A percentile compares a stretch with the other conserved stretches of the same genome.
Evolutionary conservation across 2,113 vertebrate genomes (phyloP).

Genomic region (Semnornis frantzii): DNA sequence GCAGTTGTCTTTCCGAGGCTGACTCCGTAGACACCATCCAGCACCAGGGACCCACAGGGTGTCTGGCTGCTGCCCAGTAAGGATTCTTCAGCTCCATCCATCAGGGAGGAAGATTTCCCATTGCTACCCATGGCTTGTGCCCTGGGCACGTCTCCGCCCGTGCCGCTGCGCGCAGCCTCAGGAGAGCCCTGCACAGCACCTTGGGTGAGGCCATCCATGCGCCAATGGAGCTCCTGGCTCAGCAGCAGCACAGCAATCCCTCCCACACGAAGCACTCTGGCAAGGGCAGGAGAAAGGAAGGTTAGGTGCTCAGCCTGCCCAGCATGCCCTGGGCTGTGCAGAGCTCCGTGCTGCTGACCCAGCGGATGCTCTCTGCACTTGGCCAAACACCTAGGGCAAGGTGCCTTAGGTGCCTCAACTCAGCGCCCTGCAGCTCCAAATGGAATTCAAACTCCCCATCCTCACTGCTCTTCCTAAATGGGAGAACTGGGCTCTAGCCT

Average conservation of each 20-base stretch:
- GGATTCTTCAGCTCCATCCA: background rate
- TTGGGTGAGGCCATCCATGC: constrained; percentile 17
- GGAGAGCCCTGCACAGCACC: background rate
- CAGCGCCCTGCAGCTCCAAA: background rate
- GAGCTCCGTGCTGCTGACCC: background rate
- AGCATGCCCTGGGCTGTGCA: background rate
- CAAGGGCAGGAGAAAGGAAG: background rate
- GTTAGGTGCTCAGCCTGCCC: background rate
- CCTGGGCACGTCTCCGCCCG: background rate
- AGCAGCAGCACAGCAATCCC: constrained; percentile 85
- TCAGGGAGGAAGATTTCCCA: background rate
- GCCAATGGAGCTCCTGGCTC: constrained; percentile 78
- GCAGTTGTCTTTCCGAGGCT: constrained; percentile 88
- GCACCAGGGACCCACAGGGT: constrained; percentile 71
- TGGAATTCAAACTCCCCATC: background rate
- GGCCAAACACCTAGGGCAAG: background rate
- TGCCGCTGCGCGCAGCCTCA: background rate
- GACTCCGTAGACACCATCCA: constrained; percentile 73
- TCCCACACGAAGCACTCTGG: constrained; percentile 83
- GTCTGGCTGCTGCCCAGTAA: background rate
- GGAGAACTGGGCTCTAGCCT: background rate
- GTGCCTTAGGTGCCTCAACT: background rate
- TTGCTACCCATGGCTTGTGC: background rate
- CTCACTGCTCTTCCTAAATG: background rate
- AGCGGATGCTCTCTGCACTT: background rate